Evolutionary conservation across 2,888 invertebrate species (phyloP).

Genomic region (Agrenia bidenticulata): DNA sequence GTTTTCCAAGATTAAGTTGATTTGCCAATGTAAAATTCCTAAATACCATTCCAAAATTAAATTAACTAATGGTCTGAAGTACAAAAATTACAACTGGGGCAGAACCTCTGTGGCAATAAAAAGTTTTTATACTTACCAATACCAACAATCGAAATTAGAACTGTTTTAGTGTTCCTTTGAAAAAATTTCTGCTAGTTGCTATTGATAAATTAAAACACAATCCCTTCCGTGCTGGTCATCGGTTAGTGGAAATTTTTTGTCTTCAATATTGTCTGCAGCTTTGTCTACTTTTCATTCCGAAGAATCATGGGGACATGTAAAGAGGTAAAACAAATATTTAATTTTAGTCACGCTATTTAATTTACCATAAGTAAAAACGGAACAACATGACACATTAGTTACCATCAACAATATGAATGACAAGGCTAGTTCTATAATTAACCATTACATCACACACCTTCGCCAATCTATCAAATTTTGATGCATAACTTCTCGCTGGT

Average conservation of each 20-base stretch:
- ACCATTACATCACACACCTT: conserved; percentile 18
- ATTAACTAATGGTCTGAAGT: not conserved
- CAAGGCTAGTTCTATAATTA: conserved; percentile 16
- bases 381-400: not conserved
- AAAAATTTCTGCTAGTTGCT: too few relatives aligned
- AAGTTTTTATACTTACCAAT: not conserved
- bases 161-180: not conserved
- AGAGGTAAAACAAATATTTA: conserved; percentile 28
- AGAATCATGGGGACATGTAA: conserved; percentile 34
- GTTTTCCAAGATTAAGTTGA: too few relatives aligned
- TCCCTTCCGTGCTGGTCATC: conserved; percentile 3
- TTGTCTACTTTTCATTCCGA: not conserved
- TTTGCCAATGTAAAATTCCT: not conserved
- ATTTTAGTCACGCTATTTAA: too few relatives aligned
- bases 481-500: not conserved
- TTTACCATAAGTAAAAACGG: too few relatives aligned
- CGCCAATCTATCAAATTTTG: conserved; percentile 15
- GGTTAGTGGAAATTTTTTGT: not conserved
- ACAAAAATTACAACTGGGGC: not conserved
- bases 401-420: not conserved
- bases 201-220: too few relatives aligned
- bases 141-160: too few relatives aligned
- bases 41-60: not conserved
- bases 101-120: not conserved
- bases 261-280: not conserved